Conservation (phyloP, 2,113 vertebrate genomes). For the Gobio gobio region DNA sequence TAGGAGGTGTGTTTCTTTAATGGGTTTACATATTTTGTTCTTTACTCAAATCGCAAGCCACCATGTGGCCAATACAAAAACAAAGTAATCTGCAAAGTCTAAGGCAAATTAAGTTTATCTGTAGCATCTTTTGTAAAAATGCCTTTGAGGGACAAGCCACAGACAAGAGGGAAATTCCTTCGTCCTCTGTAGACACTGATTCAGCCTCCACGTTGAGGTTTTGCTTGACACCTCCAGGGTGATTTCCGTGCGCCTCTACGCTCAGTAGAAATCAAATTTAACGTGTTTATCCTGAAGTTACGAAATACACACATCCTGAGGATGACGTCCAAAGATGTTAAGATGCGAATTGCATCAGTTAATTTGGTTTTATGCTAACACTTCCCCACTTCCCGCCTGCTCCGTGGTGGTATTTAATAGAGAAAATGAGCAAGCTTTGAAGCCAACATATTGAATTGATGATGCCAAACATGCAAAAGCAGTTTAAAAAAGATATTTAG, state of each 20-base stretch:
- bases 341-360: not conserved
- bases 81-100: not conserved
- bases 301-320: not conserved
- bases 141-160: not conserved
- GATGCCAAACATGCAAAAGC: not conserved
- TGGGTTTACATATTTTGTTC: not conserved
- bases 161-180: not conserved
- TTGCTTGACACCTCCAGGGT: not conserved
- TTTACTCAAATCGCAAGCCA: too few relatives aligned
- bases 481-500: not conserved
- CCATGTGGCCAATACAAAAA: not conserved
- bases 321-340: not conserved
- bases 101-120: not conserved
- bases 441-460: not conserved
- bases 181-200: not conserved
- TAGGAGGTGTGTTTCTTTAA: too few relatives aligned
- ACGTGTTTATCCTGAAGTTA: not conserved
- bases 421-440: not conserved
- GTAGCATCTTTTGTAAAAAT: not conserved
- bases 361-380: not conserved
- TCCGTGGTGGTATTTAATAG: not conserved
- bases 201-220: not conserved
- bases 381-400: not conserved
- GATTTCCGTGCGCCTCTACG: not conserved
- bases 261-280: not conserved